Conservation (phyloP, 1,140 invertebrate genomes). For the Tachypleus tridentatus region DNA sequence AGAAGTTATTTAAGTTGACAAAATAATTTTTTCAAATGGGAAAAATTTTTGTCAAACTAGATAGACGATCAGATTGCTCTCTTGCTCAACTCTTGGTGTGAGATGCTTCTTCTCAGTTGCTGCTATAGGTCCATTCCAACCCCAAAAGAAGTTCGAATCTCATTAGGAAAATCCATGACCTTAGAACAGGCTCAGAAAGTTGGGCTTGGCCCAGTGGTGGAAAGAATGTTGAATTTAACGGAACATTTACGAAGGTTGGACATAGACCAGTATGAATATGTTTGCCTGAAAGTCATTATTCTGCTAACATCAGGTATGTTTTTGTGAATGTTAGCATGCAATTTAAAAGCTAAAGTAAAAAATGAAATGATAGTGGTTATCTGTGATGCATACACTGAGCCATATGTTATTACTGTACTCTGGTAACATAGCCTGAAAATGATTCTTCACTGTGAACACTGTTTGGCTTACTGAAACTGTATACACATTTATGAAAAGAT, state of each 20-base stretch:
- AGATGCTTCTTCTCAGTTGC: constrained; percentile 76
- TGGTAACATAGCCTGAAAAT: no score
- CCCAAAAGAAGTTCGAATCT: constrained; percentile 53
- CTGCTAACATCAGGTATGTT: constrained; percentile 74
- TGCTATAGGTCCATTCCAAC: constrained; percentile 76
- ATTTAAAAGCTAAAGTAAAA: no score
- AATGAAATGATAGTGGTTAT: no score
- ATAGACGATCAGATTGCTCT: constrained; percentile 94
- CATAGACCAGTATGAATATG: constrained; percentile 94
- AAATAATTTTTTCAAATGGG: no score
- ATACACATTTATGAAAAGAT: no score
- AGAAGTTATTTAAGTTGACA: no score
- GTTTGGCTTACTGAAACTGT: no score
- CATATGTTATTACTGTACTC: no score
- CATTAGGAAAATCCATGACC: constrained; percentile 51
- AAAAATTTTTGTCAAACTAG: constrained; percentile 32
- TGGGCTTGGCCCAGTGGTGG: constrained; percentile 66
- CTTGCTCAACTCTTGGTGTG: constrained; percentile 95
- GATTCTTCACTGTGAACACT: no score
- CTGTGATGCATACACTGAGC: no score
- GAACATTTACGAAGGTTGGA: constrained; percentile 75
- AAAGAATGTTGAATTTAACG: constrained; percentile 86
- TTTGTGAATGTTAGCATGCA: no score
- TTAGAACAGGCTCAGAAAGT: constrained; percentile 56
- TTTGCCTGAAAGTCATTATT: constrained; percentile 85